Evolutionary conservation across 2,888 invertebrate species (phyloP), one percentile per base, ranked within the genome.

Genomic region (Eumerus sabulonum): DNA sequence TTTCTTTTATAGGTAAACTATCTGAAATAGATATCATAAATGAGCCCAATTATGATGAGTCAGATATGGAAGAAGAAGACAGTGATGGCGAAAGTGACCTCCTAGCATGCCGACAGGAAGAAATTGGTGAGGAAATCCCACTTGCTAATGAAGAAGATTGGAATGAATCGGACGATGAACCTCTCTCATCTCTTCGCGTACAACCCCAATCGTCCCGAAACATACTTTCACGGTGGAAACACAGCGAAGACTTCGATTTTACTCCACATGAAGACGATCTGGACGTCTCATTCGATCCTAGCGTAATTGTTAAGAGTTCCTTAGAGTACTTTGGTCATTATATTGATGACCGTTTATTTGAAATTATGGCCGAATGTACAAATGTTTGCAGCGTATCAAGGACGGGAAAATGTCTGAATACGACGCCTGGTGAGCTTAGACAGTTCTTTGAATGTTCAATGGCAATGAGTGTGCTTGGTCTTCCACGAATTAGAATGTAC

Each of bases 201-300:
- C 27, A 48, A 12, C 48, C 12, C 48, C 48, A 48, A 48, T 48
- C 48, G 18, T 48, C 48, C 19, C 48, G 12, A 11, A 48, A n/a
- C 48, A 48, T 48, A 48, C 19, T 27, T 27, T 27, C 27, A 19
- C 48, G 48, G 19, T 48, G 48, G 48, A 48, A 48, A 48, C 48
- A 18, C 19, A 48, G 18, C 18, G 48, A 48, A 48, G 18, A 48
- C 48, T 48, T 48, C 19, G 48, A 48, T 19, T 48, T 18, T 18
- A 48, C 48, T 48, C 18, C 18, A 12, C 18, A 48, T 19, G 48
- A 48, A 19, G 48, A 48, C 19, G 18, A 48, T 18, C 19, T 18
- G 48, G 19, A 48, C 19, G 48, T 18, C 19, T 48, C 48, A 48
- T 48, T 48, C 19, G 48, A 48, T 19, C 48, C 48, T 48, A 48